Evolutionary conservation across 2,888 invertebrate genomes (phyloP), one percentile per base, ranked within the genome.

Genomic region (Ceramica pisi): DNA sequence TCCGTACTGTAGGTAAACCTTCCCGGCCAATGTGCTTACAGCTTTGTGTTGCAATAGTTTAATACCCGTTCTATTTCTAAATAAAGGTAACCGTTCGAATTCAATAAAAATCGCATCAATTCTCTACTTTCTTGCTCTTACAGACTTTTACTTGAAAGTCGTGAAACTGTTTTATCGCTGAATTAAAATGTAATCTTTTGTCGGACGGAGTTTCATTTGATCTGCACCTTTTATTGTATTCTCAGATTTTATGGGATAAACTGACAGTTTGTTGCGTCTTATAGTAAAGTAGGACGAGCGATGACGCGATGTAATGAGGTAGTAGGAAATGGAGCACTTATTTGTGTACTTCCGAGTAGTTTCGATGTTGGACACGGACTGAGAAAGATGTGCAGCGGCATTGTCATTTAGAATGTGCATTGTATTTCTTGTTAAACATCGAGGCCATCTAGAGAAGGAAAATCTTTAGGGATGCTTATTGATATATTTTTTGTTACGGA

Each of bases 151-250:
- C 51, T 67, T 1, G 26, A 74, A 78, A 82, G 78, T 71, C 75
- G 76, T 85, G 86, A 86, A 89, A 88, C 87, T 84, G 87, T 90
- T 91, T 90, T 90, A 92, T 91, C 86, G 80, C 87, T 75, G 88
- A 90, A 92, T 92, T 91, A 90, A 90, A 93, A 89, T 90, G 90
- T 91, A 90, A 91, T 91, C 89, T 92, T 89, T 91, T 90, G 90
- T 90, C 85, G 83, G 81, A 75, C 75, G 80, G 80, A 85, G 88
- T 88, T 89, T 85, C 87, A 87, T 91, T 90, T 88, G 85, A 89
- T 89, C 86, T 89, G 78, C 75, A 82, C 71, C 79, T 88, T 91
- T 91, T 89, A 91, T 88, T 88, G 90, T 74, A 53, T 73, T 75
- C 78, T 82, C 75, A 50, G 73, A 78, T 88, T 91, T 90, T 91